Evolutionary conservation across 1,140 invertebrate genomes (phyloP), one percentile per base, ranked within the genome.

Genomic region (Drosophila lini): DNA sequence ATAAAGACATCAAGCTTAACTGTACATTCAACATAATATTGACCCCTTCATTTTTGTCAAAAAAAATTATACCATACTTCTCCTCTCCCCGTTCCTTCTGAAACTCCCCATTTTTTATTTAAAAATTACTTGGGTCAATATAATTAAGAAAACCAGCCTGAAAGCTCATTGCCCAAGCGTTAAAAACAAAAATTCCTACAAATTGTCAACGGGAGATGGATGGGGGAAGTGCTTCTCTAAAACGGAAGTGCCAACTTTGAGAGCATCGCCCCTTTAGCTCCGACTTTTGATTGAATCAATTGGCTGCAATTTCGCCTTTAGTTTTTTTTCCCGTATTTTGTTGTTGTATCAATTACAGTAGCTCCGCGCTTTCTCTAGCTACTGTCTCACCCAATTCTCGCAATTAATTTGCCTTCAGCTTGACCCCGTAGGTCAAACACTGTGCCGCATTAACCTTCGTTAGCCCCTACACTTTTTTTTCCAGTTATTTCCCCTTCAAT

Each of bases 401-500:
- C 84, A 89, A 89, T 88, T 88, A 88, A 89, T 83, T 77, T 89
- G 84, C 84, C 77, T 84, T 65, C 79, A 71, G 78, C 85, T 89
- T 89, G 84, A 88, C 84, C 84, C 74, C 38, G 42, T 52, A 64
- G 84, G 84, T 89, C 86, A 90, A 90, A 83, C 89, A 90, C 82
- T 78, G 88, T 59, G 36, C 47, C 86, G 86, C 76, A 90, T 90
- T 90, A 90, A 90, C 86, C 86, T 90, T 84, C 81, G 86, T 90
- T 90, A 86, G 86, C 86, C 86, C 76, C 79, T 62, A 52, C 45
- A 62, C 70, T 64, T 45, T 53, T 19, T 52, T 52, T 50, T 16
- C 16, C 45, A 28, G 25, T 36, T 22, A 7, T 53, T 53, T 53
- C 50, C 50, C 9, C 50, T 53, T 63, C 69, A 80, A 88, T 88